Evolutionary conservation across 2,797 vertebrate genomes (phyloP).

Genomic region (Myoxocephalus aenaeus): DNA sequence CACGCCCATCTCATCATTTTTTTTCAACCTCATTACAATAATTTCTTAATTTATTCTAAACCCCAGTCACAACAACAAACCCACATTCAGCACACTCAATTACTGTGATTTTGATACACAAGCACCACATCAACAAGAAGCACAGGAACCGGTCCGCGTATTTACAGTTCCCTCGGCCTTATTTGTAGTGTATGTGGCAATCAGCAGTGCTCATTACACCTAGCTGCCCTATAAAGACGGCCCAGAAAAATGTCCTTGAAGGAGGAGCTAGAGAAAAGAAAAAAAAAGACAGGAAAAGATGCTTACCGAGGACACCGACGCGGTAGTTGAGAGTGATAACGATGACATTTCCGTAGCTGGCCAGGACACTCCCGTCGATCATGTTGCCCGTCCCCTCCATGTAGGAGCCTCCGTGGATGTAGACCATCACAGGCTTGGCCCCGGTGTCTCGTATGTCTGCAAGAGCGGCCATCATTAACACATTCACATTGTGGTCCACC

Average conservation of each 20-base stretch:
- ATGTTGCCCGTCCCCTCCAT: constrained; percentile 99
- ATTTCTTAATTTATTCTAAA: constrained; percentile 78
- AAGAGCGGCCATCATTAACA: constrained; percentile 89
- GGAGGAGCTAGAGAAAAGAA: constrained; percentile 20
- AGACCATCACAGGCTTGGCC: constrained; percentile 99
- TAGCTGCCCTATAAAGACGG: constrained; percentile 72
- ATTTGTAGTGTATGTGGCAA: constrained; percentile 62
- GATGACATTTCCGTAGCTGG: constrained; percentile 99
- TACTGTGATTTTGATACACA: constrained; percentile 64
- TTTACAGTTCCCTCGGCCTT: constrained; percentile 40
- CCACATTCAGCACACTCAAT: constrained; percentile 67
- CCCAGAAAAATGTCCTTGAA: constrained; percentile 77
- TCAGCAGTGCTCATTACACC: constrained; percentile 72
- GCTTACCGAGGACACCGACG: constrained; percentile 95
- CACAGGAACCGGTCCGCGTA: constrained; percentile 30
- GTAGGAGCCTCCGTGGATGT: constrained; percentile 98
- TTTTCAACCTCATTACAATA: constrained; percentile 73
- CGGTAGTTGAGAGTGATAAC: constrained; percentile 99
- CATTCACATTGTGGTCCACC: constrained; percentile 77
- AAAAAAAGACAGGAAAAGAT: constrained; percentile 17
- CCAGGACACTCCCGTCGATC: constrained; percentile 97
- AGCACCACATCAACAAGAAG: constrained; percentile 47
- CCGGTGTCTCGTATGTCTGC: constrained; percentile 99
- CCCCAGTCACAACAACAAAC: constrained; percentile 72
- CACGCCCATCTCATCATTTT: constrained; percentile 70